Evolutionary conservation across 1,140 invertebrate species (phyloP).

Genomic region (Phymorhynchus buccinoides): DNA sequence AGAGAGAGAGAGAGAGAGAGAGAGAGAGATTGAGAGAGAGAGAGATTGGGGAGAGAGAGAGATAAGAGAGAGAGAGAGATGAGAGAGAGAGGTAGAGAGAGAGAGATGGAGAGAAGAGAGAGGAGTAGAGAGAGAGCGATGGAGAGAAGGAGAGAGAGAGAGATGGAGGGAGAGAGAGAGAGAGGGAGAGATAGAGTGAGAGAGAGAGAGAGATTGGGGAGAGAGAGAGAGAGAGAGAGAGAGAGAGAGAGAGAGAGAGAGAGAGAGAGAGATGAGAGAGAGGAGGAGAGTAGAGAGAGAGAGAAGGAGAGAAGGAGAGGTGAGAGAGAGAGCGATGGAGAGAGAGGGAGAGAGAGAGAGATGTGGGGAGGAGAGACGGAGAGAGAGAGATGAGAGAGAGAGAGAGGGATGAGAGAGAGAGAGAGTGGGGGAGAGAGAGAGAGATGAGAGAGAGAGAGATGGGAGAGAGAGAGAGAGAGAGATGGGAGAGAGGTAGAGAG

Average conservation of each 20-base stretch:
- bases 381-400: too few species aligned
- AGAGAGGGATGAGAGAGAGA: neutral
- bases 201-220: neutral
- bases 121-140: neutral
- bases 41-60: neutral
- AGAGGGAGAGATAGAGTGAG: too few species aligned
- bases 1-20: neutral
- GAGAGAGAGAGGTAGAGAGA: neutral
- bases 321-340: too few species aligned
- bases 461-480: neutral
- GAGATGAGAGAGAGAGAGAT: too few species aligned
- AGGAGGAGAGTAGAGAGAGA: neutral
- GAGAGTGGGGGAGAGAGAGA: neutral
- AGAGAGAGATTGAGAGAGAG: neutral
- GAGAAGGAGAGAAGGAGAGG: neutral
- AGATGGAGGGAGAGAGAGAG: neutral
- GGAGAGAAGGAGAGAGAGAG: neutral
- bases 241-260: slow-evolving; percentile 6
- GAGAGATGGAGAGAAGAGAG: neutral
- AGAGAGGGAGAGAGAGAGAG: neutral
- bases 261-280: neutral
- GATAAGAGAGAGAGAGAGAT: neutral
- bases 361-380: neutral
- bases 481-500: neutral
- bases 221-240: neutral